Evolutionary conservation across 2,888 invertebrate genomes (phyloP).

Genomic region (Gibbula magus): DNA sequence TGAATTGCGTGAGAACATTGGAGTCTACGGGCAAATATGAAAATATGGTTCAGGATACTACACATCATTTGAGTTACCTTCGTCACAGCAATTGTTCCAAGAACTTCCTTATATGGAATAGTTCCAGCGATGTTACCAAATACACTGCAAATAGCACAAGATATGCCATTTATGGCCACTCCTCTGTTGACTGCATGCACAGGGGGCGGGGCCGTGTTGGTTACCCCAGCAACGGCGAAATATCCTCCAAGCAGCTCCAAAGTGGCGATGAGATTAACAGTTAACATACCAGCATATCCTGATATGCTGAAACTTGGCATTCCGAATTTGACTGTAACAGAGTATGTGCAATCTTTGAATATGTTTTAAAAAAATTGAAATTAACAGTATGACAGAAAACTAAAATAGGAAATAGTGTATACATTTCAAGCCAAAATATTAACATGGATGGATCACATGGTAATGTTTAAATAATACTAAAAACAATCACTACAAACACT

Average conservation of each 20-base stretch:
- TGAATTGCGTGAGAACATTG: too few species aligned
- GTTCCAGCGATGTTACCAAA: constrained; percentile 92
- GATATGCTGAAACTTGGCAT: constrained; percentile 63
- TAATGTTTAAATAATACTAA: too few species aligned
- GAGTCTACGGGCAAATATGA: too few species aligned
- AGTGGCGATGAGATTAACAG: constrained; percentile 64
- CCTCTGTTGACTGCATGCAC: constrained; percentile 88
- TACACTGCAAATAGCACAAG: constrained; percentile 87
- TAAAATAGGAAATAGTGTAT: too few species aligned
- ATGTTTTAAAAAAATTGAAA: too few species aligned
- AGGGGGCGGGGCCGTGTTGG: constrained; percentile 87
- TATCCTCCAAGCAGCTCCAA: constrained; percentile 85
- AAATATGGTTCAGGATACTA: not conserved
- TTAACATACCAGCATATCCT: constrained; percentile 65
- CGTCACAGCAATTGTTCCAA: constrained; percentile 91
- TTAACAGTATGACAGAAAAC: too few species aligned
- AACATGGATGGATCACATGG: too few species aligned
- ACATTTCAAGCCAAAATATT: too few species aligned
- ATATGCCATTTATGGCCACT: constrained; percentile 85
- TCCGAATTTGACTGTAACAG: constrained; percentile 74
- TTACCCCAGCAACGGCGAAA: constrained; percentile 85
- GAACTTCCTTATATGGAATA: constrained; percentile 92
- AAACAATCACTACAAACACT: too few species aligned
- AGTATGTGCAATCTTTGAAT: not conserved
- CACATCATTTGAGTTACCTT: constrained; percentile 81